Percentiles rank a stretch among this genome's conserved stretches.
Evolutionary conservation across 2,113 vertebrate species (phyloP).

Genomic region (Limnothrissa miodon): DNA sequence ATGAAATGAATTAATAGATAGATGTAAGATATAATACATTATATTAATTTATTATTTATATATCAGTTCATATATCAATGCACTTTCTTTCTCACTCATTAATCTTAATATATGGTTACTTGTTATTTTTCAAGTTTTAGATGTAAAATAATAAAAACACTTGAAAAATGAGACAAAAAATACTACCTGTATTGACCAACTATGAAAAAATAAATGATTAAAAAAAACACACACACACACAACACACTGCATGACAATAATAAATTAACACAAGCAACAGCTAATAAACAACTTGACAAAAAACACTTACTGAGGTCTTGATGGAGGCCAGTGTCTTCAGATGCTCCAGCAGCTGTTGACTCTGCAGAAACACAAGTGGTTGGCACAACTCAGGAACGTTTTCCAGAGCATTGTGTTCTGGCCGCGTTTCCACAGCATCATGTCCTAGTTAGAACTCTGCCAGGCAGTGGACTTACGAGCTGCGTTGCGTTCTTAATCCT

Average conservation of each 20-base stretch:
- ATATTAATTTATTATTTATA: not conserved
- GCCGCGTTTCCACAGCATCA: not conserved
- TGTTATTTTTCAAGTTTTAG: not conserved
- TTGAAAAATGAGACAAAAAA: not conserved
- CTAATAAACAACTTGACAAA: not conserved
- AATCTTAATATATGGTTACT: not conserved
- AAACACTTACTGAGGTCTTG: conserved; percentile 82
- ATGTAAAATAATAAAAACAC: not conserved
- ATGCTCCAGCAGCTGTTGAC: conserved; percentile 84
- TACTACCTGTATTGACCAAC: not conserved
- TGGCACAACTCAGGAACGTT: not conserved
- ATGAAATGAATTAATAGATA: not conserved
- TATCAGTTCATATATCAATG: not conserved
- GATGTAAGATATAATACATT: too few relatives aligned
- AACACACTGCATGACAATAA: not conserved
- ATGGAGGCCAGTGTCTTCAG: conserved; percentile 84
- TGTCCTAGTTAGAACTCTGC: not conserved
- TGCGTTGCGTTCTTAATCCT: conserved; percentile 83
- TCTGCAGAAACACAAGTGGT: conserved; percentile 67
- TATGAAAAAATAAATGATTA: not conserved
- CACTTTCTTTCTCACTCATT: not conserved
- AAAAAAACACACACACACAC: not conserved
- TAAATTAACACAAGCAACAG: not conserved
- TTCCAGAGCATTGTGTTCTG: conserved; percentile 18
- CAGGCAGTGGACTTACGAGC: conserved; percentile 75